Base-by-base conservation (phyloP, 2,888 invertebrate genomes). In the Drosophila mettleri region DNA sequence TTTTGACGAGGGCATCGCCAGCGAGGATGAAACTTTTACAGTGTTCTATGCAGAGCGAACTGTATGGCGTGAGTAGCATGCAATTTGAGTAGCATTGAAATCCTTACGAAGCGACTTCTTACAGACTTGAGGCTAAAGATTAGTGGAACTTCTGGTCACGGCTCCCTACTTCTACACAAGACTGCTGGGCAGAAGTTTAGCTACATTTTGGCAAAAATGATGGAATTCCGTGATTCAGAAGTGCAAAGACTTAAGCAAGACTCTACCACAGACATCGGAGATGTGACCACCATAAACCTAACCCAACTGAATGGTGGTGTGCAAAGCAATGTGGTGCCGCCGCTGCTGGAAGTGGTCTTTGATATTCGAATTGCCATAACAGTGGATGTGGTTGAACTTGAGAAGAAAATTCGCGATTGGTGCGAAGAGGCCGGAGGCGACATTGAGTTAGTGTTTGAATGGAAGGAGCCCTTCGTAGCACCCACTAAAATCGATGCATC, bases 1-100 rank as follows among this genome's bases (percentile, higher is more conserved):
- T 0, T 85, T 97, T 51, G 97, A 97, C 87, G 97, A 97, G 8
- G 96, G 97, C 34, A 94, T 96, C 92, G 95, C 96, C 0, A 95
- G 94, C 79, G 94, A 94, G 0, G 93, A 92, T 39, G 94, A 96
- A 16, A 93, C 93, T 18, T 96, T 94, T 86, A 92, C 94, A 5
- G 92, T 94, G 4, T 95, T 93, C 77, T 92, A 94, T 74, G 95
- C 94, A 0, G 96, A 96, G 89, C 93, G 96, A 69, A 93, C 94
- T 36, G 92, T 94, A n/a, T 95, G 96, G 94, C 95, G 96, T 95
- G 91, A 93, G 94, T 93, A 14, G 5, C 9, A n/a, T 9, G 7
- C 8, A n/a, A 2, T 6, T n/a, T 29, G 8, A 1, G 14, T 29
- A 10, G 0, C 3, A 1, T 29, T 38, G 38, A 18, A 18, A 16